Evolutionary conservation across 2,797 vertebrate species (phyloP), one percentile per base, ranked within the genome.

Genomic region (Scarus forsteni): DNA sequence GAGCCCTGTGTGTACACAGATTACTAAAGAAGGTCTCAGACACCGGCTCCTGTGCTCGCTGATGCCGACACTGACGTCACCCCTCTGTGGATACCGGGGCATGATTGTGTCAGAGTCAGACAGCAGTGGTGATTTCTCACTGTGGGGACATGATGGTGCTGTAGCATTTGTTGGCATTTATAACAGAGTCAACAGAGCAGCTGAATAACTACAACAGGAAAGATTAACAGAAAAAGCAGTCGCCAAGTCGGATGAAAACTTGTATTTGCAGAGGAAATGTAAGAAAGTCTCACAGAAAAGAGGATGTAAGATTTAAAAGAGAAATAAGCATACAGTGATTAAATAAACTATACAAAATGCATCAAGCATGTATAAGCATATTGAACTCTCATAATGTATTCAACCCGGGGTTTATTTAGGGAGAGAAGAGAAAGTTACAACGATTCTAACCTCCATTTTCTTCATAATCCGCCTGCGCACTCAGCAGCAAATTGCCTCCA

Each of bases 61-160:
- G 92, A 94, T 95, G 79, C 91, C 91, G 89, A 96, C 83, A 42
- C 85, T 93, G 89, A 97, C 93, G 80, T 94, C 92, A 87, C 92
- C 92, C 88, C 67, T 92, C 94, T 90, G 92, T 90, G 3, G 89
- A 77, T 90, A 70, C 94, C 92, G 61, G 93, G 95, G 89, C 95
- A 93, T 92, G 83, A 95, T 88, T 69, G 93, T 95, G 84, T 96
- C 90, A 82, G 94, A 95, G 83, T 95, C 94, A 86, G 95, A 92
- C 94, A 94, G 94, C 96, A 95, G 85, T 95, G 94, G 72, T 95
- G 93, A 80, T 93, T 91, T 49, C 71, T 73, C 64, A 75, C 78
- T 77, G 79, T 44, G 58, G 70, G 70, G 80, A 87, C 73, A 68
- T 75, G 75, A 81, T 73, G 79, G 70, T 75, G 42, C 50, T 11